These are phyloP conservation scores for Lepidochrysops patricia DNA, from an alignment of 2,888 invertebrate genomes.

Conservation along the genomic window DNA sequence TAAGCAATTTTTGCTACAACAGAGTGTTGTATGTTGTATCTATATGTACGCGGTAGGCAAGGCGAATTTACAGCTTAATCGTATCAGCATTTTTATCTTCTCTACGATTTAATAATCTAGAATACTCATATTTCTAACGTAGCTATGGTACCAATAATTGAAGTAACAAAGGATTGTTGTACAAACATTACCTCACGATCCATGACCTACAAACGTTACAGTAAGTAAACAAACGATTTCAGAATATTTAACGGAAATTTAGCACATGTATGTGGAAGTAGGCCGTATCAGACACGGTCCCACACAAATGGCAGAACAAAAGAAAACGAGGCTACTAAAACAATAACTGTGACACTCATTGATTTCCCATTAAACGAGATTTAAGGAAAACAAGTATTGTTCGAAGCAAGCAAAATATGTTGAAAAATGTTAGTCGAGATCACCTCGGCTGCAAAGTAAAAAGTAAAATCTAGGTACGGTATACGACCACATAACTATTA, in stretches of 20 bases:
- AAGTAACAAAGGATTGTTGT: not conserved
- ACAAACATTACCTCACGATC: not conserved
- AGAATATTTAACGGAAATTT: constrained; percentile 12
- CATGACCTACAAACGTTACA: not conserved
- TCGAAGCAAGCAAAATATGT: not conserved
- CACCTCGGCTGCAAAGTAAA: too few species aligned
- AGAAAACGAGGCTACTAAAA: not conserved
- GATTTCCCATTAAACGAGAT: not conserved
- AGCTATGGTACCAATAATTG: not conserved
- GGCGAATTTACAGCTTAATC: too few species aligned
- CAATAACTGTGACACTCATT: not conserved
- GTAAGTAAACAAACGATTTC: constrained; percentile 1
- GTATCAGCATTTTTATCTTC: too few species aligned
- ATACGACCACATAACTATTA: too few species aligned
- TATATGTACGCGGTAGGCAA: too few species aligned
- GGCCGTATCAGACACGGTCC: not conserved
- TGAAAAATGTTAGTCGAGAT: too few species aligned
- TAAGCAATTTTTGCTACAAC: too few species aligned
- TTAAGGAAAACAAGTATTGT: not conserved
- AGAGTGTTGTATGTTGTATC: too few species aligned
- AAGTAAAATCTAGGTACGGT: too few species aligned
- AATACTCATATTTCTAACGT: not conserved
- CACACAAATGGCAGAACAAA: not conserved
- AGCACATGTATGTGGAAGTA: constrained; percentile 12
- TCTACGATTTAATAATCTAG: not conserved